A percentile compares a stretch with the other conserved stretches of the same genome.
phyloP scores from a whole-genome alignment of 2,113 vertebrate species.

The Albula goreensis region DNA sequence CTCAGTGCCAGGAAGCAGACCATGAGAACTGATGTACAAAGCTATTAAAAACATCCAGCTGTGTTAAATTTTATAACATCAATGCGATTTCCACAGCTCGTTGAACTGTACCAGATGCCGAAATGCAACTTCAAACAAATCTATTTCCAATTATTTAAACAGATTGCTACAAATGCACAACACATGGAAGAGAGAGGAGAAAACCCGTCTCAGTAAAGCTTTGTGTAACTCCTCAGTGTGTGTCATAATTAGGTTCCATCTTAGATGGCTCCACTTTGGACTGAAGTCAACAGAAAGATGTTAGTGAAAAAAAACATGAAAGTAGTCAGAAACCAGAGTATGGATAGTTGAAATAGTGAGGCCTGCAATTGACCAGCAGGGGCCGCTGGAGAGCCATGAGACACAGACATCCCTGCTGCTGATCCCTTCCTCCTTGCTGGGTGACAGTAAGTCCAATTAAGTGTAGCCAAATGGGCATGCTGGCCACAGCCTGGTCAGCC shows the following conservation, averaged over 20 bases:
- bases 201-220: conserved; percentile 63
- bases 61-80: conserved; percentile 68
- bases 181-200: conserved; percentile 65
- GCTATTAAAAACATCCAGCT: conserved; percentile 47
- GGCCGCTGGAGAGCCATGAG: too few relatives aligned
- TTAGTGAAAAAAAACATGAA: neutral
- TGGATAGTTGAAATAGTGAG: too few relatives aligned
- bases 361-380: too few relatives aligned
- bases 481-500: too few relatives aligned
- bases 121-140: conserved; percentile 81
- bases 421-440: too few relatives aligned
- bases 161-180: conserved; percentile 73
- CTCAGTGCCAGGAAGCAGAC: conserved; percentile 54
- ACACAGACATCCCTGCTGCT: too few relatives aligned
- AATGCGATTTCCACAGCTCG: conserved; percentile 75
- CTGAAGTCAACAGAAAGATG: neutral
- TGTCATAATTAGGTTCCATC: neutral
- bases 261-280: neutral
- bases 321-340: too few relatives aligned
- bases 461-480: too few relatives aligned
- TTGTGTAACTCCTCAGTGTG: conserved; percentile 61
- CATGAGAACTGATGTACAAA: conserved; percentile 60
- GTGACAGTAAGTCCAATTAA: too few relatives aligned
- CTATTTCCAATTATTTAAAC: conserved; percentile 76
- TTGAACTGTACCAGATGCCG: conserved; percentile 73